phyloP scores from a whole-genome alignment of 92 coral and sea anemone species.

The Chrysogorgia sp. region DNA sequence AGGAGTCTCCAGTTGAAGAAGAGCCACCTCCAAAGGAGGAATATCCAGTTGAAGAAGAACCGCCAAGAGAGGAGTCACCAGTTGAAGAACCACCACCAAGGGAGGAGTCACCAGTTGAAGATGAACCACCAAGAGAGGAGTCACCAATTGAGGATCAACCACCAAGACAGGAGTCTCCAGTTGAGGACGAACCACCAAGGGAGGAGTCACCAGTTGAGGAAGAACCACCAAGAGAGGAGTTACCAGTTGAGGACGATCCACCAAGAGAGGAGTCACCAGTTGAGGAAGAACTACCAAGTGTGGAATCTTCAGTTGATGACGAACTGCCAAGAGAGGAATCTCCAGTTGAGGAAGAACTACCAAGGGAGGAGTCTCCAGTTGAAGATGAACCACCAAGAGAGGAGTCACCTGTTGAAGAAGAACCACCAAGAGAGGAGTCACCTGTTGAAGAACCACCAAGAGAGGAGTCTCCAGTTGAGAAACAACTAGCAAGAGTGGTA shows the following conservation, averaged over 20 bases:
- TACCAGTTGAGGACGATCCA: not conserved
- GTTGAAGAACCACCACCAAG: too few species aligned
- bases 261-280: not conserved
- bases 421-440: not conserved
- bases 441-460: not conserved
- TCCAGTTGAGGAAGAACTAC: slow-evolving; percentile 5
- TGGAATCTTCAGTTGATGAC: not conserved
- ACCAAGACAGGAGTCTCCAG: too few species aligned
- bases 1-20: too few species aligned
- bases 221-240: not conserved
- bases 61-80: not conserved
- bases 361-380: not conserved
- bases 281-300: slow-evolving; percentile 1
- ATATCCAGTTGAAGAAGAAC: not conserved
- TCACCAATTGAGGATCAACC: too few species aligned
- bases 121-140: too few species aligned
- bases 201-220: not conserved
- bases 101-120: too few species aligned
- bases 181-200: not conserved
- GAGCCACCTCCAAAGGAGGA: slow-evolving; percentile 4
- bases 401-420: not conserved
- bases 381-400: not conserved
- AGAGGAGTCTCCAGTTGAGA: not conserved
- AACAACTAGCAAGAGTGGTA: not conserved
- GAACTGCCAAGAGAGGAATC: slow-evolving; percentile 1